phyloP scores from a whole-genome alignment of 2,888 invertebrate species.

The Romanomermis culicivorax region DNA sequence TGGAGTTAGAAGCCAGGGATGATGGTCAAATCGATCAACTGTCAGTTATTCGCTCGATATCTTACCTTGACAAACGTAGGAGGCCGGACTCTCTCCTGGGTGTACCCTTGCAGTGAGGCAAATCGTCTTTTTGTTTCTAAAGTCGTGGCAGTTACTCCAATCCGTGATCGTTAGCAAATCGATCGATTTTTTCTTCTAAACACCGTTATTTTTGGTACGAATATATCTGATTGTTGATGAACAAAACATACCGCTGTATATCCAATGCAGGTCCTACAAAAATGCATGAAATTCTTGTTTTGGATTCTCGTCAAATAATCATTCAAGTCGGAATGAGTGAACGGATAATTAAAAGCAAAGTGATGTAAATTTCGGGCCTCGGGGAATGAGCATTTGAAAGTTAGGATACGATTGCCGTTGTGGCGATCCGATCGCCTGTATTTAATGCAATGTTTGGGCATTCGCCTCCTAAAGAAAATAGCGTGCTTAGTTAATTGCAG shows the following conservation, averaged over 20 bases:
- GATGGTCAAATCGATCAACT: no score
- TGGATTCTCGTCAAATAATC: constrained; percentile 56
- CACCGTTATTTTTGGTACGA: constrained; percentile 6
- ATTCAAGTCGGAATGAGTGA: constrained; percentile 75
- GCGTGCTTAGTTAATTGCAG: no score
- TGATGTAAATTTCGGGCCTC: constrained; percentile 82
- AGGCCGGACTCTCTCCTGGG: constrained; percentile 80
- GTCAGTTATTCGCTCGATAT: no score
- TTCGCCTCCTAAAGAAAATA: constrained; percentile 43
- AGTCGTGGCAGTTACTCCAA: constrained; percentile 25
- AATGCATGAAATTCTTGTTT: no score
- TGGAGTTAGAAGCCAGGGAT: no score
- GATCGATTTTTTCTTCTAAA: constrained; percentile 67
- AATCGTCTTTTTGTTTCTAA: constrained; percentile 48
- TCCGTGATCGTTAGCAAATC: constrained; percentile 61
- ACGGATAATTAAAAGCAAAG: constrained; percentile 77
- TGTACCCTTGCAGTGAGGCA: constrained; percentile 69
- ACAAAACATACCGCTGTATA: constrained; percentile 49
- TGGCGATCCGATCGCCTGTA: constrained; percentile 75
- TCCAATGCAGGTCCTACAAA: constrained; percentile 38
- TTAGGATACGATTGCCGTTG: constrained; percentile 69
- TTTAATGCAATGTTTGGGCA: constrained; percentile 50
- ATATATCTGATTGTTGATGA: constrained; percentile 33
- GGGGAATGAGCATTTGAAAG: constrained; percentile 81
- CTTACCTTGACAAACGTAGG: constrained; percentile 75